Evolutionary conservation across 2,888 invertebrate species (phyloP), one percentile per base, ranked within the genome.

Genomic region (Actias luna): DNA sequence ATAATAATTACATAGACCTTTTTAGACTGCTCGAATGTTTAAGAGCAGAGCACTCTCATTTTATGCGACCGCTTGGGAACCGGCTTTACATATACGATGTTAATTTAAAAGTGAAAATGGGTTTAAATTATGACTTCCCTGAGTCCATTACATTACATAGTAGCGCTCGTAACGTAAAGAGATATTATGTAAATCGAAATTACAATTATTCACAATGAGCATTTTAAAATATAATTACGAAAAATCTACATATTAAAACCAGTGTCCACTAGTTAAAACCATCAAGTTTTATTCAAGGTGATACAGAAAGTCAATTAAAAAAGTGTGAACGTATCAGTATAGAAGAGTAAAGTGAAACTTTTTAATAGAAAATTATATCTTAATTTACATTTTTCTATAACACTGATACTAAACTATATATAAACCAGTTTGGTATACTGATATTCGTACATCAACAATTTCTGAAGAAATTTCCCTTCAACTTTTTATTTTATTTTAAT

Each of bases 1-100:
- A 67, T 70, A 71, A 73, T 76, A 74, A 77, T 77, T 74, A 74
- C 75, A 69, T 69, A 65, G 67, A 72, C 73, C 77, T 76, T 78
- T 77, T 76, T 71, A 72, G 64, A 64, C 61, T 65, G 64, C 64
- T 63, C 66, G 70, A 64, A 67, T 68, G 63, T 74, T 74, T 69
- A 68, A 75, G 39, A 62, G 70, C 69, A 55, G 72, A 73, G 69
- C 69, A 69, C 73, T 76, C 67, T 61, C 65, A 50, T 69, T 74
- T 76, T 67, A 75, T 70, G 65, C 67, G 67, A 67, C 73, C 77
- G 61, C 65, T 64, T 67, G 74, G 75, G 73, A 66, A 66, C 69
- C 69, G 66, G 66, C 65, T 68, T 73, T 70, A 66, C 70, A 72
- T 67, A 76, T 71, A 70, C 67, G 66, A 69, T 69, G 69, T 72